Evolutionary conservation across 2,888 invertebrate genomes (phyloP), one percentile per base, ranked within the genome.

Genomic region (Caradrina kadenii): DNA sequence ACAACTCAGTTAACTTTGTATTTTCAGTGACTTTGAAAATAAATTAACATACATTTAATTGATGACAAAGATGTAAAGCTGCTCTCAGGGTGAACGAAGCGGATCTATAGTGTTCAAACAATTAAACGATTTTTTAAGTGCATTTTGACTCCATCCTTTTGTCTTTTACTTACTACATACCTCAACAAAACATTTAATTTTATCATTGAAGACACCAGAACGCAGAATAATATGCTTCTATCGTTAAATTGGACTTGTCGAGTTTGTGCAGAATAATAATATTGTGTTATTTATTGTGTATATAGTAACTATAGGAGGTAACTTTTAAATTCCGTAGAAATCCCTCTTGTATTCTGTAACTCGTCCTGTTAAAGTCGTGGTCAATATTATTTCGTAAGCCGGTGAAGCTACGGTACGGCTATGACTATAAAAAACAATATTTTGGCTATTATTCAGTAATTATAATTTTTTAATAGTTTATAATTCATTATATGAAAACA

Each of bases 221-320:
- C 13, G 13, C 5, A 52, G 8, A 45, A 8, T 13, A 45, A 8
- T 13, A 19, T n/a, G 21, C n/a, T 21, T 26, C 4, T 62, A 21
- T 48, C 0, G 39, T 67, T 62, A 62, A 48, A 7, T 26, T 10
- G 13, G n/a, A 35, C 21, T 26, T 63, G 58, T 17, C 21, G 21
- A 19, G n/a, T 35, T 48, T n/a, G 19, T 49, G 42, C 66, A 45
- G 6, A 31, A 45, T 66, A 61, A 45, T 66, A 61, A 31, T 54
- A 45, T 45, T 45, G 42, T 52, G 26, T 59, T 52, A 60, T 60
- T 35, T 50, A 13, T 50, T 58, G 49, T 26, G 11, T 5, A 63
- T 19, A 31, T 55, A 45, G 4, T n/a, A n/a, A n/a, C n/a, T n/a
- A 31, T 31, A 17, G 19, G 22, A 26, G 63, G 17, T 11, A 4